These are phyloP conservation scores for Cydia amplana DNA, from an alignment of 1,140 invertebrate species.

Conservation along the genomic window DNA sequence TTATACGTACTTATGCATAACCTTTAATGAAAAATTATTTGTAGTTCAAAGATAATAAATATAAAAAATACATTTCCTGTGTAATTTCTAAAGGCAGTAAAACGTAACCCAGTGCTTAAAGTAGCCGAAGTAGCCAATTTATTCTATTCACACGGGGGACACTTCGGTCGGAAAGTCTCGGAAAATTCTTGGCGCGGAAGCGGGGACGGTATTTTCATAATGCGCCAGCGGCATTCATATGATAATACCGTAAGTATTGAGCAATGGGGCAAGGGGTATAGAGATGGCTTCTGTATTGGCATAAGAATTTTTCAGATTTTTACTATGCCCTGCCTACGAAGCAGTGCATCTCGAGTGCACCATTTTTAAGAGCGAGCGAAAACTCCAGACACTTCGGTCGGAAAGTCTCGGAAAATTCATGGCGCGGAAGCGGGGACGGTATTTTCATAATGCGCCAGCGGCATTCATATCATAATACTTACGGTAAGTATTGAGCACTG, in stretches of 20 bases:
- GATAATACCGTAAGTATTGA: conserved; percentile 7
- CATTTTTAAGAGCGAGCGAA: too few species aligned
- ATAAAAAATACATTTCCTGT: too few species aligned
- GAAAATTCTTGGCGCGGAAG: conserved; percentile 27
- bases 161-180: conserved; percentile 15
- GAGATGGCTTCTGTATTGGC: background rate
- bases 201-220: conserved; percentile 28
- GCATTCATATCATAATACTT: conserved; percentile 22
- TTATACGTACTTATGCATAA: too few species aligned
- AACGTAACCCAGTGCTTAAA: background rate
- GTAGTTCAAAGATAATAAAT: too few species aligned
- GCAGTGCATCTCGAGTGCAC: too few species aligned
- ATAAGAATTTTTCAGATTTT: too few species aligned
- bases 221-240: conserved; percentile 12
- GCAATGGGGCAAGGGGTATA: background rate
- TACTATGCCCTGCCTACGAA: too few species aligned
- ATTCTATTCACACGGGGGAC: conserved; percentile 1
- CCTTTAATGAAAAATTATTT: too few species aligned
- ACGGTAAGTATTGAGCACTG: background rate
- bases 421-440: conserved; percentile 17
- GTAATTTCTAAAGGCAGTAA: background rate
- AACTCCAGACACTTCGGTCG: background rate
- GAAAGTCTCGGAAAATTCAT: conserved; percentile 29
- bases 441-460: conserved; percentile 22
- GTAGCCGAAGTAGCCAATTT: background rate